Percentiles rank a stretch among this genome's conserved stretches.
These are phyloP conservation scores for Odontomachus brunneus DNA, from an alignment of 1,140 invertebrate species.

Conservation along the genomic window DNA sequence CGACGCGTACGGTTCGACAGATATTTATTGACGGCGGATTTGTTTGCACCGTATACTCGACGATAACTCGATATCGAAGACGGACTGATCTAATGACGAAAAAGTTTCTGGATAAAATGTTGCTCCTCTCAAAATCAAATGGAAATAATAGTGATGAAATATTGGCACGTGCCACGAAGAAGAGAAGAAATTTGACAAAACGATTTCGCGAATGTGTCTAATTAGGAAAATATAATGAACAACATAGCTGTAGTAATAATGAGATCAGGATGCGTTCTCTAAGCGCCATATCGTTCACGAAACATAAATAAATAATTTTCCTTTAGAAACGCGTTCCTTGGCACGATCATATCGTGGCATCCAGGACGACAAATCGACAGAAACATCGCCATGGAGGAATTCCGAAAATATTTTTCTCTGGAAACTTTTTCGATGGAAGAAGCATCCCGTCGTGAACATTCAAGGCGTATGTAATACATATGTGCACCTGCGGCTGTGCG, in stretches of 20 bases:
- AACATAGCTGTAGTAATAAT: background rate
- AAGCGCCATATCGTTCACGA: background rate
- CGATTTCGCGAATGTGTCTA: background rate
- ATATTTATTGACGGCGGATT: slow-evolving; percentile 51
- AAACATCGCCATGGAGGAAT: slow-evolving; percentile 4
- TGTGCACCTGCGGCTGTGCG: too few species aligned
- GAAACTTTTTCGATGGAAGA: slow-evolving; percentile 4
- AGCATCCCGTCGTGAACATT: slow-evolving; percentile 11
- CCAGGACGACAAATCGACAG: background rate
- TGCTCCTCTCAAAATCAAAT: too few species aligned
- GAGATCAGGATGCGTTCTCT: too few species aligned
- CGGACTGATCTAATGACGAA: slow-evolving; percentile 15
- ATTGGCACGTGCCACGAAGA: too few species aligned
- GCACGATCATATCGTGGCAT: background rate
- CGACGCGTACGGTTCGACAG: slow-evolving; percentile 41
- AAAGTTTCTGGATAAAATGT: background rate
- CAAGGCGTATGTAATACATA: slow-evolving; percentile 5
- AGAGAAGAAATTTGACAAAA: background rate
- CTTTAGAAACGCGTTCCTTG: background rate
- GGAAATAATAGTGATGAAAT: too few species aligned
- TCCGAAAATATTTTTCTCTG: slow-evolving; percentile 7
- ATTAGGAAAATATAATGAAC: background rate
- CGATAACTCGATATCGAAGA: slow-evolving; percentile 7
- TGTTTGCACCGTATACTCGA: background rate
- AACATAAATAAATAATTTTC: background rate